Conservation (phyloP, 2,797 vertebrate genomes). For the Hypotaenidia okinawae region DNA sequence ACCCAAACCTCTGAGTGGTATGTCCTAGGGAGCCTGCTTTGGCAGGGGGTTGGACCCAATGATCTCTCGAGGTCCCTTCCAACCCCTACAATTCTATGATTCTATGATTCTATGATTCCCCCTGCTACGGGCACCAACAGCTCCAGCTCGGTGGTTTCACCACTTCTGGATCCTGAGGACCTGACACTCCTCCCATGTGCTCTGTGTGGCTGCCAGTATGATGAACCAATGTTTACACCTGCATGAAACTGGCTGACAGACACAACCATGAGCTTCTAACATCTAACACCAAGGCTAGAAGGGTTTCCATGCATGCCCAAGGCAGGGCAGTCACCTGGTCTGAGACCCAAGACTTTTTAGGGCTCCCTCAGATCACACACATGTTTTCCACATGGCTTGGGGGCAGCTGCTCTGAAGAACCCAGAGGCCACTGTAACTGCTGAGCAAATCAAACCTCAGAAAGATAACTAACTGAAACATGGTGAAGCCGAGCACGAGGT, state of each 20-base stretch:
- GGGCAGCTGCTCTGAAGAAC: background rate
- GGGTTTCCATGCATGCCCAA: background rate
- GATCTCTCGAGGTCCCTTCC: too few relatives aligned
- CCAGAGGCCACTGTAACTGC: background rate
- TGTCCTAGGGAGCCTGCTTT: too few relatives aligned
- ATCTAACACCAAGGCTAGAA: background rate
- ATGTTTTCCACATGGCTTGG: accelerated
- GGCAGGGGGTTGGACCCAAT: too few relatives aligned
- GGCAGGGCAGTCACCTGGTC: background rate
- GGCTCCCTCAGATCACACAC: background rate
- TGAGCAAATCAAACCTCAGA: background rate
- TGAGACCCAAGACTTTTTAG: background rate
- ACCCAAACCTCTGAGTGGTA: too few relatives aligned
- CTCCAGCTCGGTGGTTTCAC: background rate
- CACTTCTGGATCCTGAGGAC: background rate
- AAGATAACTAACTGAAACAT: background rate
- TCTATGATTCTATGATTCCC: too few relatives aligned
- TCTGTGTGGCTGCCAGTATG: background rate
- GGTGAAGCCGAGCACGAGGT: background rate
- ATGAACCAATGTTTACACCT: background rate
- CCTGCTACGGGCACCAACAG: background rate
- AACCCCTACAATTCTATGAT: too few relatives aligned
- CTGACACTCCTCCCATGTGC: background rate
- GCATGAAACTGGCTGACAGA: background rate
- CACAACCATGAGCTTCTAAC: background rate